These are phyloP conservation scores for Chinchilla lanigera DNA, from an alignment of 2,113 vertebrate species.

Conservation along the genomic window DNA sequence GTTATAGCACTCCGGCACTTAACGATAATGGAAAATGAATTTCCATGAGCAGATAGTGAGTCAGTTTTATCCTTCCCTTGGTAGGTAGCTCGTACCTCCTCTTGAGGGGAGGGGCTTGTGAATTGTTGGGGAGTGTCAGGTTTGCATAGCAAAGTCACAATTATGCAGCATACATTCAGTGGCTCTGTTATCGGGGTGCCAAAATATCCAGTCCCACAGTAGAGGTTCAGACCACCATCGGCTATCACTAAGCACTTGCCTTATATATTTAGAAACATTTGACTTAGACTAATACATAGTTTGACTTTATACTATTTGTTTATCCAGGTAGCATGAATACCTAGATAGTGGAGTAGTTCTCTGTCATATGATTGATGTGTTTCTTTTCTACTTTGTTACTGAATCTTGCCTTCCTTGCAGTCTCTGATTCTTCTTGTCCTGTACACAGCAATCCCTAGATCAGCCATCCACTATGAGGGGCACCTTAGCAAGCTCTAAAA, in stretches of 20 bases:
- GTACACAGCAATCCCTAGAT: background rate
- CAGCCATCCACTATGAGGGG: background rate
- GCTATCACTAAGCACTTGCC: background rate
- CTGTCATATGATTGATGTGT: background rate
- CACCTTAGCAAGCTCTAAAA: background rate
- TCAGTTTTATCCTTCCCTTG: background rate
- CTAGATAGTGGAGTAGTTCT: background rate
- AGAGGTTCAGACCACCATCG: background rate
- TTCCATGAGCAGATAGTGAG: conserved; percentile 7
- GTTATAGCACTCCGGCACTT: background rate
- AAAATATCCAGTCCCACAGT: background rate
- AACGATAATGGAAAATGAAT: conserved; percentile 59
- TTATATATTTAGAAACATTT: background rate
- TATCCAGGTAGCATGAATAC: background rate
- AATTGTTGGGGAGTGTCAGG: background rate
- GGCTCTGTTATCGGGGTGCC: background rate
- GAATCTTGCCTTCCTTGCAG: background rate
- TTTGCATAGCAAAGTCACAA: background rate
- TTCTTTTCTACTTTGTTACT: background rate
- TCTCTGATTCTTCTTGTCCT: background rate
- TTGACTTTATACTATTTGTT: conserved; percentile 6
- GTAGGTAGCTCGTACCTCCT: background rate
- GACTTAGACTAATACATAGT: background rate
- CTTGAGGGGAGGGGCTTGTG: background rate
- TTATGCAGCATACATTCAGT: background rate